Evolutionary conservation across 2,797 vertebrate genomes (phyloP), one percentile per base, ranked within the genome.

Genomic region (Phaenicophaeus curvirostris): DNA sequence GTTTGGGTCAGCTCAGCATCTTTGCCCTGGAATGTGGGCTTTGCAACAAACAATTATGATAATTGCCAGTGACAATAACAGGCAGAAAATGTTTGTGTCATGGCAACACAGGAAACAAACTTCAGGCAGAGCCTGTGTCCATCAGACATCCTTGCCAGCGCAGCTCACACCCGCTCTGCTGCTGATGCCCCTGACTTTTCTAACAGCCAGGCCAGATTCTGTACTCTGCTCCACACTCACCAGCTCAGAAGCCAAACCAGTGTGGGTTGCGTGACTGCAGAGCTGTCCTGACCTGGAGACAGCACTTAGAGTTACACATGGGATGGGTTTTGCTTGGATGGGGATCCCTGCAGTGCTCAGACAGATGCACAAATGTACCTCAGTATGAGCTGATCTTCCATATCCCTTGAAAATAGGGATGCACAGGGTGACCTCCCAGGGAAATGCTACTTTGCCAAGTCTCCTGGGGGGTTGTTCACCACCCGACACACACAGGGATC

Each of bases 11-110:
- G 78, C 59, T 85, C 74, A 81, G 81, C 78, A 72, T 65, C 87
- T 85, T 79, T 92, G 78, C 62, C 48, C 53, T 62, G 82, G 75
- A 89, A 93, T 61, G 65, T 71, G 81, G 61, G 65, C 85, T 86
- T 57, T 85, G 61, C 61, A 91, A 87, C 63, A 67, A 95, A 51
- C 78, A 73, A n/a, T 92, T 89, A 87, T 30, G 53, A 21, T 87
- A 90, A 93, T 83, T 95, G 76, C 73, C 88, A 83, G 85, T 68
- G 82, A 77, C 91, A 92, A 85, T 71, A 94, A 87, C 53, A 85
- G 87, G 41, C 82, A 80, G 85, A 91, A 93, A 85, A 89, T 25
- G 31, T 87, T 80, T 85, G 71, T 79, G 81, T 61, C 82, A 54
- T 87, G 65, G 94, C 79, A 91, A 92, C 65, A 46, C 68, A 76